Percentiles rank a stretch among this genome's conserved stretches.
Conservation (phyloP, 2,797 vertebrate species). For the Aotus griseimembra region DNA sequence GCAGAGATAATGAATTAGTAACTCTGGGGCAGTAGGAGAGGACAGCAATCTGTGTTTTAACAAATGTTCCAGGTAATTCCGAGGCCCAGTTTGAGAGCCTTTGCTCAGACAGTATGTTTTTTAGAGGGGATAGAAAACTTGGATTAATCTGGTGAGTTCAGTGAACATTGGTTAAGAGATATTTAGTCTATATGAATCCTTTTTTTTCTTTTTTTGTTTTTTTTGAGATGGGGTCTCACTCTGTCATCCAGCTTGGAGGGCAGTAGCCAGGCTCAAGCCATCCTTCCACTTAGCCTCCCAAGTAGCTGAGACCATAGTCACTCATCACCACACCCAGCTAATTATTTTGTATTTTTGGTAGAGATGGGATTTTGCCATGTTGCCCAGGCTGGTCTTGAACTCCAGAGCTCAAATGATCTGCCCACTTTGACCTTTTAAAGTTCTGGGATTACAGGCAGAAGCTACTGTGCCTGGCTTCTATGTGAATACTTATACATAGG, state of each 20-base stretch:
- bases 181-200: background rate
- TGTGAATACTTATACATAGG: background rate
- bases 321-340: background rate
- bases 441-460: background rate
- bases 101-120: background rate
- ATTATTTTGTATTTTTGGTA: background rate
- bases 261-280: background rate
- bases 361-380: background rate
- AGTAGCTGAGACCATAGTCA: background rate
- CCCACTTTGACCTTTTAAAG: background rate
- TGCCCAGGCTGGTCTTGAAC: background rate
- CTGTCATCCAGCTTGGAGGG: background rate
- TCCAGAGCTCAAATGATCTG: background rate
- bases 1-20: background rate
- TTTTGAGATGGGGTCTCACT: background rate
- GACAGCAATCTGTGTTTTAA: background rate
- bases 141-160: background rate
- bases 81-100: background rate
- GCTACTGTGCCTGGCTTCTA: background rate
- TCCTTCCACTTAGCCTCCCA: background rate
- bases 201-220: background rate
- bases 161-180: background rate
- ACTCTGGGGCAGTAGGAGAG: background rate
- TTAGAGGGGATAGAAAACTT: background rate
- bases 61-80: background rate